A percentile compares a stretch with the other conserved stretches of the same genome.
Conservation (phyloP, 2,888 invertebrate species). For the Eilema sororculum region DNA sequence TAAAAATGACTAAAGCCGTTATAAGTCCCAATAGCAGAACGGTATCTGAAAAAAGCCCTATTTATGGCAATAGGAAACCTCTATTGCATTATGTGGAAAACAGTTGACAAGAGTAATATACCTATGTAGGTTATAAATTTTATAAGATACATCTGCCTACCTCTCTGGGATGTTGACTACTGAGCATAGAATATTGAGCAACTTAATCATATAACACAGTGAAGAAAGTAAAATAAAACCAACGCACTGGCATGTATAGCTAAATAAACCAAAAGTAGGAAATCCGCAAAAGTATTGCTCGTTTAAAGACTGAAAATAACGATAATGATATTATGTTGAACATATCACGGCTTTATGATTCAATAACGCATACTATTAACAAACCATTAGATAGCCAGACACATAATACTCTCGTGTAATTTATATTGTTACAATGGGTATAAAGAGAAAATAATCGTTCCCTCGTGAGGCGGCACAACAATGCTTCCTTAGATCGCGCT, state of each 20-base stretch:
- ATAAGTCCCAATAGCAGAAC: too few species aligned
- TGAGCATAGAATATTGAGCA: too few species aligned
- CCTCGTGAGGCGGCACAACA: slow-evolving; percentile 48
- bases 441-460: slow-evolving; percentile 25
- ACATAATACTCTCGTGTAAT: not conserved
- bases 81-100: not conserved
- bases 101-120: too few species aligned
- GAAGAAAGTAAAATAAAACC: not conserved
- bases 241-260: not conserved
- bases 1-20: too few species aligned
- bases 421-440: not conserved
- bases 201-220: not conserved
- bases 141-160: too few species aligned
- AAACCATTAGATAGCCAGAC: not conserved
- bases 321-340: not conserved
- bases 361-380: slow-evolving; percentile 1
- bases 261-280: not conserved
- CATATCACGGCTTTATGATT: not conserved
- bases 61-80: too few species aligned
- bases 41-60: too few species aligned
- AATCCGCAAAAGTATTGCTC: not conserved
- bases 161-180: too few species aligned
- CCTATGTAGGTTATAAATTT: too few species aligned
- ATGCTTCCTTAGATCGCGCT: slow-evolving; percentile 47
- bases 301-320: not conserved